Conservation (phyloP, 2,888 invertebrate species). For the Caenorhabditis drosophilae region DNA sequence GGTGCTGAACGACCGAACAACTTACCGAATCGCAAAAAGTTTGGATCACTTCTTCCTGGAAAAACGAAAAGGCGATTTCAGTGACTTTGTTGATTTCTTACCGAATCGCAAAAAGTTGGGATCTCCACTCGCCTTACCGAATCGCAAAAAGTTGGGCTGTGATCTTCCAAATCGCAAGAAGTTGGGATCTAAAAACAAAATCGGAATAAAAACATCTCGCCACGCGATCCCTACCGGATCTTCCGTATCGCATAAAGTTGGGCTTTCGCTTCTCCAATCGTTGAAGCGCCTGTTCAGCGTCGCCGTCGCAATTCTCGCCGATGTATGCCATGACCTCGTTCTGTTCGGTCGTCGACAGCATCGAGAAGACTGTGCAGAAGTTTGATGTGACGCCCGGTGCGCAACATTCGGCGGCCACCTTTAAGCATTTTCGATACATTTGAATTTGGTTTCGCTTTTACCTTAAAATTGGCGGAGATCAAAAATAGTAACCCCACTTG, state of each 20-base stretch:
- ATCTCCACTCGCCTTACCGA: slow-evolving; percentile 62
- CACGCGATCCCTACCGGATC: slow-evolving; percentile 51
- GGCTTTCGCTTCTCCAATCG: slow-evolving; percentile 66
- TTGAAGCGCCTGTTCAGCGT: slow-evolving; percentile 53
- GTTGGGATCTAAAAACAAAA: slow-evolving; percentile 59
- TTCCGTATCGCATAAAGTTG: slow-evolving; percentile 66
- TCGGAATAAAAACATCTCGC: too few relatives aligned
- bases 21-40: slow-evolving; percentile 65
- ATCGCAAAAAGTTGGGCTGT: slow-evolving; percentile 66
- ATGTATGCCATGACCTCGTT: slow-evolving; percentile 52
- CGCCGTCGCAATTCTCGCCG: slow-evolving; percentile 60
- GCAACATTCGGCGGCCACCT: slow-evolving; percentile 58
- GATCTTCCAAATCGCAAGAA: slow-evolving; percentile 62
- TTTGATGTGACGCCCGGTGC: slow-evolving; percentile 42
- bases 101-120: slow-evolving; percentile 66
- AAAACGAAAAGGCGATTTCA: too few relatives aligned
- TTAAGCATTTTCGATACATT: background rate
- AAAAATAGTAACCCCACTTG: slow-evolving; percentile 41
- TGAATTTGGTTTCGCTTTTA: slow-evolving; percentile 4
- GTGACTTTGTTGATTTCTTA: too few relatives aligned
- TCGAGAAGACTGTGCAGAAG: slow-evolving; percentile 60
- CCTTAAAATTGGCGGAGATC: slow-evolving; percentile 19
- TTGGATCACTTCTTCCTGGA: slow-evolving; percentile 57
- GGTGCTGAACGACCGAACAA: too few relatives aligned
- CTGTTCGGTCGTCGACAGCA: slow-evolving; percentile 60